A percentile compares a stretch with the other conserved stretches of the same genome.
phyloP scores from a whole-genome alignment of 1,140 invertebrate species.

The Drosophila punjabiensis region DNA sequence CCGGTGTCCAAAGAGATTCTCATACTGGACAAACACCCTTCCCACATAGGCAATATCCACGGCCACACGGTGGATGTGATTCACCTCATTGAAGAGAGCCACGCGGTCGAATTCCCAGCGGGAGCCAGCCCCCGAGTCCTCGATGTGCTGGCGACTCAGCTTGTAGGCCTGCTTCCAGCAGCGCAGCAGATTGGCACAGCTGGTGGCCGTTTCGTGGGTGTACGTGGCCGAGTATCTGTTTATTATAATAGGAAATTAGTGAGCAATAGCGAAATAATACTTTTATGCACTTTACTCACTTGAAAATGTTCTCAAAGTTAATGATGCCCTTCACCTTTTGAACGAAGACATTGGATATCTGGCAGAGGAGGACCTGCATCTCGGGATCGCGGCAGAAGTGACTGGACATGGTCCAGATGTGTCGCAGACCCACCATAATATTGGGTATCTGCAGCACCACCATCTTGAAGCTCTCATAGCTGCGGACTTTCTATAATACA shows the following conservation, averaged over 20 bases:
- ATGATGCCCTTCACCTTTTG: slow-evolving; percentile 91
- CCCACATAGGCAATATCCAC: slow-evolving; percentile 91
- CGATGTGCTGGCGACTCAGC: slow-evolving; percentile 92
- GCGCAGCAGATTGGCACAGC: slow-evolving; percentile 89
- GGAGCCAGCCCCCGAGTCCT: slow-evolving; percentile 91
- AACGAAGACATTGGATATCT: slow-evolving; percentile 92
- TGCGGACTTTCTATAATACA: slow-evolving; percentile 88
- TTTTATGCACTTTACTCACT: slow-evolving; percentile 85
- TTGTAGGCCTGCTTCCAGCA: slow-evolving; percentile 92
- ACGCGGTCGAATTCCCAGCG: slow-evolving; percentile 96
- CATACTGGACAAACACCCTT: slow-evolving; percentile 93
- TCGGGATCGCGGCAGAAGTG: slow-evolving; percentile 91
- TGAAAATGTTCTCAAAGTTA: slow-evolving; percentile 90
- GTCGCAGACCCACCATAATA: slow-evolving; percentile 92
- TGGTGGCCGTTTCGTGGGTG: slow-evolving; percentile 86
- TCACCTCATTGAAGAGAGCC: slow-evolving; percentile 92
- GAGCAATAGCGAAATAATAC: neutral
- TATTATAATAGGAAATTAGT: neutral
- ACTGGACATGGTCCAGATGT: slow-evolving; percentile 93
- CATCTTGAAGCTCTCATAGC: slow-evolving; percentile 89
- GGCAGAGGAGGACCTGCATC: slow-evolving; percentile 91
- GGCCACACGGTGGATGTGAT: slow-evolving; percentile 93
- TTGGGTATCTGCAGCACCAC: slow-evolving; percentile 91
- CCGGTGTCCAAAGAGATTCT: slow-evolving; percentile 95
- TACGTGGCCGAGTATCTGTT: slow-evolving; percentile 86